phyloP scores from a whole-genome alignment of 2,113 vertebrate genomes.

The Regulus satrapa region DNA sequence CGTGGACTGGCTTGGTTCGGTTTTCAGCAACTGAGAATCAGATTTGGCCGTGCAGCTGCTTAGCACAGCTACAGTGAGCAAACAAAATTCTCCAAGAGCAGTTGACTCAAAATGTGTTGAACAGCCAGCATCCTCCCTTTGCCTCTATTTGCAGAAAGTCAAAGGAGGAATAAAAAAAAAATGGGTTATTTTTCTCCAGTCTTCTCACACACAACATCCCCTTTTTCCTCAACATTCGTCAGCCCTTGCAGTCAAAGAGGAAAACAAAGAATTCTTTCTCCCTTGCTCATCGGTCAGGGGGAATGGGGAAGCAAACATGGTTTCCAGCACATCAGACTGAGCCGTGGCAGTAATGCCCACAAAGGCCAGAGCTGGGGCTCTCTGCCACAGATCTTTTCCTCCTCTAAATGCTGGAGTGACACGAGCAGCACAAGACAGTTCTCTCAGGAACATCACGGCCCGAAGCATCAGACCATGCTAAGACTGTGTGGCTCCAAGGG shows the following conservation, averaged over 20 bases:
- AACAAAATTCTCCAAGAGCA: background rate
- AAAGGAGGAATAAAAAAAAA: background rate
- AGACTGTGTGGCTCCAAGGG: background rate
- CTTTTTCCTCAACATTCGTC: background rate
- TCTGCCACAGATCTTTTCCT: background rate
- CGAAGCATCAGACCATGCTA: background rate
- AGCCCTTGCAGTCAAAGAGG: background rate
- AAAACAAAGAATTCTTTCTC: conserved; percentile 43
- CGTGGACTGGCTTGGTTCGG: background rate
- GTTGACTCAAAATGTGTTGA: background rate
- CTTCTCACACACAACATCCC: background rate
- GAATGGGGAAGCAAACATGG: background rate
- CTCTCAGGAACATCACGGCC: background rate
- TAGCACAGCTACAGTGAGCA: background rate
- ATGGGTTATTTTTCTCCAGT: background rate
- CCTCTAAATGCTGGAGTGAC: background rate
- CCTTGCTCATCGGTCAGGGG: background rate
- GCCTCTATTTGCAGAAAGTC: background rate
- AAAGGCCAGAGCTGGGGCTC: background rate
- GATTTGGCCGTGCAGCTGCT: background rate
- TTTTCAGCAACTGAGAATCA: background rate
- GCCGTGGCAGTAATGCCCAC: background rate
- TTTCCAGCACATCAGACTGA: background rate
- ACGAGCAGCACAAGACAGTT: background rate
- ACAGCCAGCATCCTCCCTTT: background rate